Conservation (phyloP, 2,113 vertebrate species). For the Megatriorchis doriae region DNA sequence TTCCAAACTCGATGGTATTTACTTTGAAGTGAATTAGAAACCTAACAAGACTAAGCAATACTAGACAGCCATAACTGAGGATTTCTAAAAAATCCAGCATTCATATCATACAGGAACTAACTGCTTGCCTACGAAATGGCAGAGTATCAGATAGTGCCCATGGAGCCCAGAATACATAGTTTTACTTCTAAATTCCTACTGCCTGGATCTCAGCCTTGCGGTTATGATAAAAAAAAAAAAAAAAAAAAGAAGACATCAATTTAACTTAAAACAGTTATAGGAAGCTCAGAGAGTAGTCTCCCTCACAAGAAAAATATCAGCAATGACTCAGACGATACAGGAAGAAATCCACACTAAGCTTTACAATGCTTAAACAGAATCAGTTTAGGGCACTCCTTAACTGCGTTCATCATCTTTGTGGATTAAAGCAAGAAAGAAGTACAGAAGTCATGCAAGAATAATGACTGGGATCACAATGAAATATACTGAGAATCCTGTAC, state of each 20-base stretch:
- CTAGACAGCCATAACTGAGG: background rate
- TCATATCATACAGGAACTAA: background rate
- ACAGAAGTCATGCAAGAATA: background rate
- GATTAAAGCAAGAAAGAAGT: background rate
- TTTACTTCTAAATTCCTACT: background rate
- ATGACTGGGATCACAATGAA: accelerated
- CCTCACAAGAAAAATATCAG: background rate
- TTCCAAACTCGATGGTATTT: background rate
- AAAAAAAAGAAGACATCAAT: background rate
- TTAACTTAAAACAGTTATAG: background rate
- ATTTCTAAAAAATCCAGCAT: conserved; percentile 3
- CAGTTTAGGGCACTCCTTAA: background rate
- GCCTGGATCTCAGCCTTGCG: background rate
- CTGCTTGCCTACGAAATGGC: background rate
- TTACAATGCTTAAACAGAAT: background rate
- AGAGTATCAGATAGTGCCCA: background rate
- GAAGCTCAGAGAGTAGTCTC: background rate
- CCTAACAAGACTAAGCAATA: background rate
- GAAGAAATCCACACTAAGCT: background rate
- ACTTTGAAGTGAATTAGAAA: background rate
- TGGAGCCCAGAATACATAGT: background rate
- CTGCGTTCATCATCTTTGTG: background rate
- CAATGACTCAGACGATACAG: background rate
- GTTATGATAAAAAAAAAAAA: background rate
- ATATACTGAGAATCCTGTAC: background rate